Evolutionary conservation across 2,113 vertebrate species (phyloP), one percentile per base, ranked within the genome.

Genomic region (Platysteira castanea): DNA sequence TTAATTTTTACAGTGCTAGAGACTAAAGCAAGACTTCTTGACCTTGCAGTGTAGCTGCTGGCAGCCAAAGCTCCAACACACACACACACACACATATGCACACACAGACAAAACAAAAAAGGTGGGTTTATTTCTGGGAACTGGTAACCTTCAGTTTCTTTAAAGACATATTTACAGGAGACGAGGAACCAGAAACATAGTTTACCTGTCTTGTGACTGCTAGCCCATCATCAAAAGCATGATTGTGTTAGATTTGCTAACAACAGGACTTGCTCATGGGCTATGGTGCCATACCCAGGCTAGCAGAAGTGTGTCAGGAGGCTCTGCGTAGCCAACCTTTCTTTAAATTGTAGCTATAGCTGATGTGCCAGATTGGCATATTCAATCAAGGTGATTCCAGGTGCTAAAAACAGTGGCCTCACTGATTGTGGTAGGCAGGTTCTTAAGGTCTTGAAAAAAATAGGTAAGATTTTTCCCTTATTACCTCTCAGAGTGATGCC

Each of bases 1-100:
- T 90, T 90, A 67, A 68, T 75, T 93, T 91, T 94, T 65, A 41
- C 31, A 46, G 46, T 68, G 24, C 41, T 84, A 46, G 63, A 90
- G 37, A 47, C 35, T 93, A 75, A 92, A 65, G 39, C 47, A 80
- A 90, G 74, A 47, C 33, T 84, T 93, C 17, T 41, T 84, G 70
- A 60, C 63, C 56, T 93, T 93, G 54, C 46, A 81, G 42, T 52
- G 14, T 49, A 56, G 52, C 18, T 94, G 27, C 30, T 73, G 39
- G 41, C 70, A 94, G 68, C 39, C 39, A 69, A 63, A 84, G 28
- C 24, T 93, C 83, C 47, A 37, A 41, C 2, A 70, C 15, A n/a
- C 6, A 18, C 26, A 8, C 20, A 23, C 4, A 17, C 26, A 50
- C 24, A 50, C 8, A 23, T 7, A 35, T 12, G 7, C 6, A 12